These are phyloP conservation scores for Serrognathus titanus DNA, from an alignment of 2,888 invertebrate genomes.

Conservation along the genomic window DNA sequence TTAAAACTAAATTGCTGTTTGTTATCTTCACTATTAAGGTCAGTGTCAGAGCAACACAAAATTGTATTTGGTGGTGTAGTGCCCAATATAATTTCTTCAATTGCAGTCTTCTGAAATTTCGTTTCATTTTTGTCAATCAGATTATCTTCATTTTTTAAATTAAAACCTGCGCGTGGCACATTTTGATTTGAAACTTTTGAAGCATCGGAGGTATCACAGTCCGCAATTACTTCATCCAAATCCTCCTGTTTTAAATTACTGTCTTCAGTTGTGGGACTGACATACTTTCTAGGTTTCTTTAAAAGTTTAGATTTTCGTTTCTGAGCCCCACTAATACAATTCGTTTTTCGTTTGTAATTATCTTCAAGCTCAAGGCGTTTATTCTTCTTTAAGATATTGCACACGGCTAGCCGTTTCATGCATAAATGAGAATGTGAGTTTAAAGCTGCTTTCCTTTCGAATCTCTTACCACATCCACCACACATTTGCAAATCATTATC, in stretches of 20 bases:
- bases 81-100: not conserved
- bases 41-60: no score
- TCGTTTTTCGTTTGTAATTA: slow-evolving; percentile 3
- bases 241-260: no score
- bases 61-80: no score
- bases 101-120: not conserved
- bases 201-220: no score
- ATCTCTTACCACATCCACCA: slow-evolving; percentile 67
- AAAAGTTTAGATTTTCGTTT: slow-evolving; percentile 11
- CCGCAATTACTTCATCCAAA: no score
- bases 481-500: slow-evolving; percentile 61
- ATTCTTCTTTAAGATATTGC: slow-evolving; percentile 36
- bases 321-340: slow-evolving; percentile 4
- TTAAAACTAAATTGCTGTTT: not conserved
- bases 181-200: no score
- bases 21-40: not conserved
- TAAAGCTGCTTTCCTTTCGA: slow-evolving; percentile 70
- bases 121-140: no score
- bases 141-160: no score
- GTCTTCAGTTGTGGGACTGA: no score
- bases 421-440: slow-evolving; percentile 70
- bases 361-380: slow-evolving; percentile 17
- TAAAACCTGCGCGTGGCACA: no score
- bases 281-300: slow-evolving; percentile 10
- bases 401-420: slow-evolving; percentile 52